These are phyloP conservation scores for Buceros bicornis DNA, from an alignment of 2,797 vertebrate genomes.

Conservation along the genomic window DNA sequence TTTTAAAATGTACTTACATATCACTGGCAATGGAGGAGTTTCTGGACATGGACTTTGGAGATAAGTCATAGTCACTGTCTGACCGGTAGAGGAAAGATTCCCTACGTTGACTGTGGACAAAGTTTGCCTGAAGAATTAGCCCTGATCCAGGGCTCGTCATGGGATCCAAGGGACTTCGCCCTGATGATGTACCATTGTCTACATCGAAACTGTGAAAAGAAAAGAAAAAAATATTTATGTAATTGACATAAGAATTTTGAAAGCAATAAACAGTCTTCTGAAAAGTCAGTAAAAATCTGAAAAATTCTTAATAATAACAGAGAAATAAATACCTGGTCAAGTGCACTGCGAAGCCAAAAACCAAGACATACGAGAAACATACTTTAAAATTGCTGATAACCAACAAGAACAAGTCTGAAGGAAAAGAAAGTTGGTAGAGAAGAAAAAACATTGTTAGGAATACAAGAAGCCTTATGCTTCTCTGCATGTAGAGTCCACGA, in stretches of 20 bases:
- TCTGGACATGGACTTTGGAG: slow-evolving; percentile 98
- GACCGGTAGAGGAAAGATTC: slow-evolving; percentile 98
- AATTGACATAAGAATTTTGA: neutral
- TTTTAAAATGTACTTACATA: slow-evolving; percentile 87
- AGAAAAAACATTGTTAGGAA: neutral
- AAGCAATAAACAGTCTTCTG: neutral
- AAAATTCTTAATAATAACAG: neutral
- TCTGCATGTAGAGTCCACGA: neutral
- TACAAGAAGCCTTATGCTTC: neutral
- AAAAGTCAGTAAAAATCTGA: neutral
- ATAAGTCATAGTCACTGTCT: slow-evolving; percentile 98
- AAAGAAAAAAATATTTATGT: neutral
- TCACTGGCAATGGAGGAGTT: slow-evolving; percentile 99
- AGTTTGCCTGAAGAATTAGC: slow-evolving; percentile 98
- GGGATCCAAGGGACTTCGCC: slow-evolving; percentile 97
- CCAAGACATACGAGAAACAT: neutral
- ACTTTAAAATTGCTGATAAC: neutral
- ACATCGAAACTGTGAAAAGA: slow-evolving; percentile 92
- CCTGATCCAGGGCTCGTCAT: slow-evolving; percentile 98
- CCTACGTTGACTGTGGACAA: slow-evolving; percentile 96
- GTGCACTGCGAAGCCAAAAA: neutral
- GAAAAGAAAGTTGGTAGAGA: neutral
- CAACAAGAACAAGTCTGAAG: neutral
- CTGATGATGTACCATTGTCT: slow-evolving; percentile 97
- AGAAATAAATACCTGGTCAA: neutral